Percentiles rank a stretch among this genome's conserved stretches.
Evolutionary conservation across 1,140 invertebrate genomes (phyloP).

Genomic region (Nasonia vitripennis): DNA sequence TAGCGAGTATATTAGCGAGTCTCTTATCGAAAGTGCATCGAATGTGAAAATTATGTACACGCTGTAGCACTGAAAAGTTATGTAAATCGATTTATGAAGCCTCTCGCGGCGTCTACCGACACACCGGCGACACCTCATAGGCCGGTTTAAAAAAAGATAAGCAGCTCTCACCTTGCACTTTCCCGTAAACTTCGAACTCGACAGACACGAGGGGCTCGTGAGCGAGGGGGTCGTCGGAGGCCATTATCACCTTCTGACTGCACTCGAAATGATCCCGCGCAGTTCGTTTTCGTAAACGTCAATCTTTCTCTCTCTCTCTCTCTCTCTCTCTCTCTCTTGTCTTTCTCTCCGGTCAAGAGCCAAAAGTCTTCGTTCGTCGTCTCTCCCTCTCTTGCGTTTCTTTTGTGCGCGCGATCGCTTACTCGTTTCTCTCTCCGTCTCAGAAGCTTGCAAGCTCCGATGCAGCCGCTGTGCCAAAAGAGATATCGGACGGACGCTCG

Average conservation of each 20-base stretch:
- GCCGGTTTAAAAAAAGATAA: not conserved
- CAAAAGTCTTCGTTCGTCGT: not conserved
- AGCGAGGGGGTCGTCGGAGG: constrained; percentile 76
- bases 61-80: too few relatives aligned
- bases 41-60: too few relatives aligned
- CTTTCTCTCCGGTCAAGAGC: not conserved
- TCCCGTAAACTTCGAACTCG: constrained; percentile 92
- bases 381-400: too few relatives aligned
- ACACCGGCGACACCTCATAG: too few relatives aligned
- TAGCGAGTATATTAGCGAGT: too few relatives aligned
- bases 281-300: too few relatives aligned
- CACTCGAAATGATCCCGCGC: too few relatives aligned
- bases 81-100: too few relatives aligned
- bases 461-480: not conserved
- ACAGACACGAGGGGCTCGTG: constrained; percentile 81
- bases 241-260: constrained; percentile 70
- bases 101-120: too few relatives aligned
- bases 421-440: not conserved
- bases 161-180: constrained; percentile 85
- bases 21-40: too few relatives aligned
- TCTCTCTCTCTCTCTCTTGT: not conserved
- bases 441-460: not conserved
- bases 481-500: constrained; percentile 7
- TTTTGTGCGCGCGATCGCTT: not conserved
- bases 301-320: not conserved